Base-by-base conservation (phyloP, 2,113 vertebrate species). In the Dipodomys stephensi region DNA sequence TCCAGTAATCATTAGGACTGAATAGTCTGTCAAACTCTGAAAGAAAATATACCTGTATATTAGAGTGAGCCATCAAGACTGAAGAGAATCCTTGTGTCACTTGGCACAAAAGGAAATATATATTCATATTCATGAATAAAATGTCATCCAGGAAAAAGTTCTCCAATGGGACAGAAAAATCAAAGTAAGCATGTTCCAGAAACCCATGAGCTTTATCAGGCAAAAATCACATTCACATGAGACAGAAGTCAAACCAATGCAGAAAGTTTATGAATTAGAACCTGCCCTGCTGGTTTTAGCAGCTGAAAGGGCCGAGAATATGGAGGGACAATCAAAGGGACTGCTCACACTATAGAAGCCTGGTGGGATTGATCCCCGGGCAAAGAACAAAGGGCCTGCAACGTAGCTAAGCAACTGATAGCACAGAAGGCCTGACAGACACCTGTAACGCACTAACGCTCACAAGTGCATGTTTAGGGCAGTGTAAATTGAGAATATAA, bases 361-460 rank as follows among this genome's bases (percentile, higher is more conserved):
- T 93, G 94, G 94, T 87, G 90, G 74, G 89, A 85, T 73, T 91
- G 95, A 87, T 84, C 81, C 87, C 27, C 11, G 65, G 89, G 71
- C 78, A 80, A 80, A 86, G 95, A 97, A 93, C 96, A 96, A 95
- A 97, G 95, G 95, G 49, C 64, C 2, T 76, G 44, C 39, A 1
- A 80, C 16, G 95, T 93, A 93, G 87, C 94, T 92, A 96, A 96
- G 96, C 93, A 90, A 90, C 94, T 83, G 92, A 77, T 83, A 53
- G 57, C 64, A 77, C 89, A 94, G 93, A 83, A 90, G 19, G 65
- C 69, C 12, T 44, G 86, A 49, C 18, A 83, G 96, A 90, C 91
- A 94, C 91, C 95, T 76, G 22, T 49, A 87, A 94, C 39, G 94
- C 84, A 87, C 74, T 74, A 35, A 62, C 82, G 69, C 78, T 88